Evolutionary conservation across 1,140 invertebrate genomes (phyloP), one percentile per base, ranked within the genome.

Genomic region (Apis cerana): DNA sequence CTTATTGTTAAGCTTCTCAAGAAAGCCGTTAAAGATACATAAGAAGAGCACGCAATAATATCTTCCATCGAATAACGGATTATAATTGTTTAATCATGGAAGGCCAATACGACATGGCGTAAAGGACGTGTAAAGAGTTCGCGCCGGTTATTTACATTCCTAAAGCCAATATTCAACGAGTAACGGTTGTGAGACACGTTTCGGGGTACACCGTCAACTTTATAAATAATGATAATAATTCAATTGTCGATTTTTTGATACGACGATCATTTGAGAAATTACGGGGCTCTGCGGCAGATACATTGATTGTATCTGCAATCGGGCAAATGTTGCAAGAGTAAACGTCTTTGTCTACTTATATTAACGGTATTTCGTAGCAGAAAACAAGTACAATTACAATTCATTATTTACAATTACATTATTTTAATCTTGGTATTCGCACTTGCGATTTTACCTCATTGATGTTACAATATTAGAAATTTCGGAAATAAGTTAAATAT

Each of bases 371-470:
- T 59, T 52, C 59, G 54, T 72, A 59, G 75, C 23, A 79, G 79
- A 87, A 82, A 88, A 87, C 75, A 84, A 23, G 74, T 88, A 80
- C 87, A 88, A 88, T 87, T 85, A 85, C 85, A 82, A 82, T 13
- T 64, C 58, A 43, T 88, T n/a, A n/a, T n/a, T n/a, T n/a, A n/a
- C n/a, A n/a, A n/a, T n/a, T n/a, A n/a, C 85, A 79, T 85, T 87
- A 70, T 67, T 71, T 70, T 82, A 88, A 88, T 78, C 67, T 61
- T 58, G 64, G 72, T 75, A 82, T 88, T 88, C 70, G 71, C 87
- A 75, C 85, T 85, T 75, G 85, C 87, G 83, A 83, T 85, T 65
- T 82, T 85, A 81, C 74, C 82, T 64, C 82, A 74, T 82, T 78
- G 78, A 69, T 43, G 56, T 75, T 70, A 84, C 21, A 15, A 64